A percentile compares a stretch with the other conserved stretches of the same genome.
phyloP scores from a whole-genome alignment of 2,888 invertebrate species.

The Scelioninae gen. 1 region DNA sequence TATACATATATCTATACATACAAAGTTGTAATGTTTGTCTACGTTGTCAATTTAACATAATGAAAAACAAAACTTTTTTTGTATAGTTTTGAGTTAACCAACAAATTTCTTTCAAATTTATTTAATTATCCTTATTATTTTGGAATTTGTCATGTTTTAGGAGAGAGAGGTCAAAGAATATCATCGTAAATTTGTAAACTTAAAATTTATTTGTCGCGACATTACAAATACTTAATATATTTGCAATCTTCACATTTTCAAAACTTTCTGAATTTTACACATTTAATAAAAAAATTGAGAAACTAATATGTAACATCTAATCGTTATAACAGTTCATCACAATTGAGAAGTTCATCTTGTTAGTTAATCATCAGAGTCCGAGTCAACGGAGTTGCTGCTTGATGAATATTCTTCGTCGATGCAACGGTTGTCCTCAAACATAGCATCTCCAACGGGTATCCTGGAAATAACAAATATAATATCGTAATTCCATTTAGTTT shows the following conservation, averaged over 20 bases:
- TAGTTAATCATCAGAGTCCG: slow-evolving; percentile 75
- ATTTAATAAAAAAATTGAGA: slow-evolving; percentile 21
- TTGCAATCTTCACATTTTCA: slow-evolving; percentile 19
- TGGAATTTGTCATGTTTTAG: no score
- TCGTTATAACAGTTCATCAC: slow-evolving; percentile 20
- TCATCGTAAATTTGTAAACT: slow-evolving; percentile 5
- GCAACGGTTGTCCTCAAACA: slow-evolving; percentile 74
- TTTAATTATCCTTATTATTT: no score
- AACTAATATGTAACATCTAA: slow-evolving; percentile 17
- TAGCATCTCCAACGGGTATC: slow-evolving; percentile 75
- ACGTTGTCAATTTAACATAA: no score
- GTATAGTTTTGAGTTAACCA: no score
- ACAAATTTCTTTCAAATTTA: no score
- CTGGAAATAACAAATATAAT: slow-evolving; percentile 70
- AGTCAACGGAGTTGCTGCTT: slow-evolving; percentile 78
- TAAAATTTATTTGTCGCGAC: slow-evolving; percentile 26
- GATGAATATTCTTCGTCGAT: slow-evolving; percentile 77
- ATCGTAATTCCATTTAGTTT: background rate
- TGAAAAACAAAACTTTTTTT: no score
- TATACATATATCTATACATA: no score
- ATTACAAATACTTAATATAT: slow-evolving; percentile 30
- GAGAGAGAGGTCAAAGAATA: background rate
- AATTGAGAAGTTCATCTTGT: slow-evolving; percentile 4
- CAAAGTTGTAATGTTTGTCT: no score
- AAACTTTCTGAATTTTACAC: background rate